phyloP scores from a whole-genome alignment of 1,140 invertebrate species.

The Orius laevigatus region DNA sequence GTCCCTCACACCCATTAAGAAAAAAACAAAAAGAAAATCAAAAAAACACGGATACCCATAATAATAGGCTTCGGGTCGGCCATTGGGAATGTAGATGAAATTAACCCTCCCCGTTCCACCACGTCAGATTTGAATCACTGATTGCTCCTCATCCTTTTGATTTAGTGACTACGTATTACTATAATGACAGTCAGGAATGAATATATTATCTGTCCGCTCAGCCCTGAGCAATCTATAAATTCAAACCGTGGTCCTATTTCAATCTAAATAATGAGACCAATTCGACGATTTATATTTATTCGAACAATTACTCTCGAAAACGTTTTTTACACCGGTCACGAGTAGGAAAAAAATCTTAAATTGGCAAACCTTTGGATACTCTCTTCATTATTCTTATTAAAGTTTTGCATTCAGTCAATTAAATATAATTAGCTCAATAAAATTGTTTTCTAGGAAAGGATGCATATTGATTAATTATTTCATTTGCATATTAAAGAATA shows the following conservation, averaged over 20 bases:
- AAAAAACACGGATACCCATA: neutral
- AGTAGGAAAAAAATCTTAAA: no score
- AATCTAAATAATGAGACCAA: neutral
- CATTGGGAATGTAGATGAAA: constrained; percentile 8
- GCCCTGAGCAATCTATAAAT: constrained; percentile 6
- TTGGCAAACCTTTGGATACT: no score
- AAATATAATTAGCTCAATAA: no score
- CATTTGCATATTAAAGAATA: no score
- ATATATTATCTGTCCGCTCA: constrained; percentile 2
- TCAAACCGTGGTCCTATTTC: neutral
- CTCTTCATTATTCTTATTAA: no score
- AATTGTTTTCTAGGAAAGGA: no score
- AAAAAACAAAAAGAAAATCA: constrained; percentile 1
- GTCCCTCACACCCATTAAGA: constrained; percentile 3
- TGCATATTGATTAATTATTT: no score
- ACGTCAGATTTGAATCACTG: constrained; percentile 9
- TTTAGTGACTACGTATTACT: constrained; percentile 1
- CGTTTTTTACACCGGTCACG: no score
- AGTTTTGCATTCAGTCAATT: no score
- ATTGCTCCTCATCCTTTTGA: constrained; percentile 7
- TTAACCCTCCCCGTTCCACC: neutral
- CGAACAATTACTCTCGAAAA: no score
- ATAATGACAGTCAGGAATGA: constrained; percentile 6
- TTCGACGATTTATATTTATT: constrained; percentile 4
- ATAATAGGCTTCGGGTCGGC: constrained; percentile 5